Evolutionary conservation across 2,888 invertebrate genomes (phyloP), one percentile per base, ranked within the genome.

Genomic region (Linyphia triangularis): DNA sequence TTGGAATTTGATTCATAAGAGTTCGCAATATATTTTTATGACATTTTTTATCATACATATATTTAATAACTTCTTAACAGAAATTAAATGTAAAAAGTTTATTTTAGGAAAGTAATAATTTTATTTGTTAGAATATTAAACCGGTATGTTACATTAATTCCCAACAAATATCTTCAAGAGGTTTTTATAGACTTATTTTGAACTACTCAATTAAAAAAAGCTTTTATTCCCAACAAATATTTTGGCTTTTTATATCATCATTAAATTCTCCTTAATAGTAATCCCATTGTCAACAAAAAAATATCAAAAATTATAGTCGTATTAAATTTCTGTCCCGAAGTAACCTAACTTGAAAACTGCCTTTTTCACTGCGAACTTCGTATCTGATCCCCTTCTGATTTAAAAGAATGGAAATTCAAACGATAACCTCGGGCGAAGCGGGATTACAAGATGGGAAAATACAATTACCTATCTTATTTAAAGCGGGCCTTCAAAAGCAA

Each of bases 391-490:
- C 67, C 10, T 33, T 61, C n/a, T 16, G 51, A 51, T 51, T 51
- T 51, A 51, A 51, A 51, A 51, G 67, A 67, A 43, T 37, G 57
- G 33, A 61, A 73, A 75, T 28, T 67, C 67, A 10, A 40, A 19
- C 24, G 33, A 67, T 37, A 84, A 51, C 86, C 86, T 65, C 65
- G 30, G 59, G 86, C 79, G 7, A 43, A 30, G 26, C 51, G 63
- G 79, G 81, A 65, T 86, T 81, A 86, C 73, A 81, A 86, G 65
- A 67, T n/a, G 67, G 22, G 65, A 73, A 86, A 86, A 86, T 86
- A 86, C 86, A 86, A 86, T 86, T 86, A 86, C 72, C 73, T 51
- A 13, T 22, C 81, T 81, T 81, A 67, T 73, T 85, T 85, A 69
- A 77, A 83, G 33, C 69, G 51, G 79, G 73, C 19, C 57, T 67